Evolutionary conservation across 2,888 invertebrate genomes (phyloP).

Genomic region (Piscicola geometra): DNA sequence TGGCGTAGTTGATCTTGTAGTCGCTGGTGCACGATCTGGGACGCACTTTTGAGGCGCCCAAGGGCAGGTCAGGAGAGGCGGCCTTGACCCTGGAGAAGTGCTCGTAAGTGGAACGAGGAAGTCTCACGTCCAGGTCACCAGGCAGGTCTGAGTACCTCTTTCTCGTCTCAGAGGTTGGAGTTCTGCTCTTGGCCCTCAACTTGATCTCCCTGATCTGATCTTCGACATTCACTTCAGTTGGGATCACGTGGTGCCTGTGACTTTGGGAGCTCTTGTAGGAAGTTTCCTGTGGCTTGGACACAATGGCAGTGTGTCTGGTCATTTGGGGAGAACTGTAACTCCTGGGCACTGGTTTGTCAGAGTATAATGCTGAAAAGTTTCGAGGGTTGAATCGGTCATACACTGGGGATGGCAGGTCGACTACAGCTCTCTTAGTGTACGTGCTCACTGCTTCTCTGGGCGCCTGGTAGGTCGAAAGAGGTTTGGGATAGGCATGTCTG

Average conservation of each 20-base stretch:
- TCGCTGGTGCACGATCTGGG: not conserved
- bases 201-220: slow-evolving; percentile 29
- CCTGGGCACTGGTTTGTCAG: not conserved
- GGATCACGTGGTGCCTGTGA: not conserved
- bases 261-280: not conserved
- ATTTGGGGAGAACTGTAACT: slow-evolving; percentile 1
- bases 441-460: not conserved
- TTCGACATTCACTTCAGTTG: slow-evolving; percentile 10
- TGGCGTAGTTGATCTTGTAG: slow-evolving; percentile 8
- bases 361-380: not conserved
- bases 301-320: not conserved
- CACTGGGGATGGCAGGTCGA: not conserved
- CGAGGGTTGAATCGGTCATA: not conserved
- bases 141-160: not conserved
- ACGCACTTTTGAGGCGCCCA: not conserved
- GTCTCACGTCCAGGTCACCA: not conserved
- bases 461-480: not conserved
- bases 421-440: not conserved
- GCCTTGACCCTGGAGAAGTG: not conserved
- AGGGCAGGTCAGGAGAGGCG: not conserved
- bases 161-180: not conserved
- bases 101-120: not conserved
- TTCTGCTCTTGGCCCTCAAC: slow-evolving; percentile 4
- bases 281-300: not conserved
- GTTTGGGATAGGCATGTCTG: not conserved